Evolutionary conservation across 2,888 invertebrate species (phyloP).

Genomic region (Erebia ligea): DNA sequence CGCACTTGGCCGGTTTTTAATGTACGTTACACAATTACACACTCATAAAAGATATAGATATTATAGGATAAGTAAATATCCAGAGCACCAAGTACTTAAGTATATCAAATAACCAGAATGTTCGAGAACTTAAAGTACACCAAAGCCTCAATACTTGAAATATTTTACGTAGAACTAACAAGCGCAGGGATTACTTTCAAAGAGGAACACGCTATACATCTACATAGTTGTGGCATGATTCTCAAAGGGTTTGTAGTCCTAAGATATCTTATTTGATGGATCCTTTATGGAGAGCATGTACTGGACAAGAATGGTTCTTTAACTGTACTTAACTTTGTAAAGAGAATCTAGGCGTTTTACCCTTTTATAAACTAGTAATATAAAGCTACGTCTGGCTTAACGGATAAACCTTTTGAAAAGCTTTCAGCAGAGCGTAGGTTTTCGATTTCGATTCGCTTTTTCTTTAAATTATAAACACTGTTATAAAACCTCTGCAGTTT

Average conservation of each 20-base stretch:
- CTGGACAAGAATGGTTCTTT: too few relatives aligned
- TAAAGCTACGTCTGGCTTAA: neutral
- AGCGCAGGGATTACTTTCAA: constrained; percentile 14
- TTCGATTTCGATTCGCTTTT: too few relatives aligned
- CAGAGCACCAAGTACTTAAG: neutral
- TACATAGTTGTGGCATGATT: too few relatives aligned
- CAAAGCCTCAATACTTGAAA: constrained; percentile 5
- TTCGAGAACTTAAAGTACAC: constrained; percentile 1
- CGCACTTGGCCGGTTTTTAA: too few relatives aligned
- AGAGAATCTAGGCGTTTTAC: neutral
- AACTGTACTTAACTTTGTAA: too few relatives aligned
- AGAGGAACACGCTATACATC: constrained; percentile 7
- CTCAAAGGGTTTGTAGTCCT: too few relatives aligned
- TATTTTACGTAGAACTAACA: constrained; percentile 13
- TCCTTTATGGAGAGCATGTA: too few relatives aligned
- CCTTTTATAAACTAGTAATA: too few relatives aligned
- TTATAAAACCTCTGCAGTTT: too few relatives aligned
- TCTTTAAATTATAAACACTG: too few relatives aligned
- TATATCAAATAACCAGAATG: neutral
- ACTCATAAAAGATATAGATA: neutral
- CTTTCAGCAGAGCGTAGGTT: neutral
- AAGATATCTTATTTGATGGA: too few relatives aligned
- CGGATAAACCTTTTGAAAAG: neutral
- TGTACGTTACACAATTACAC: neutral
- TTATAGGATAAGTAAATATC: neutral